A percentile compares a stretch with the other conserved stretches of the same genome.
phyloP scores from a whole-genome alignment of 2,113 vertebrate genomes.

The Bos taurus region ARS-UCD2.0 NC_037335.1:86975501-86976000 shows the following conservation, averaged over 20 bases:
- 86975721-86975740: neutral
- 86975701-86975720: neutral
- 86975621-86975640: accelerated
- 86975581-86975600: accelerated
- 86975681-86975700: neutral
- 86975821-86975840: too few species aligned
- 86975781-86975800: neutral
- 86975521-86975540: neutral
- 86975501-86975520: neutral
- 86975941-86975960: accelerated
- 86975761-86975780: neutral
- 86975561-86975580: too few species aligned
- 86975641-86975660: neutral
- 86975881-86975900: neutral
- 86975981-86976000: neutral
- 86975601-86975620: neutral
- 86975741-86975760: neutral
- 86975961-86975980: accelerated
- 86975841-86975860: too few species aligned
- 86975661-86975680: neutral
- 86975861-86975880: neutral
- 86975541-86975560: neutral
- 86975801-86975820: accelerated
- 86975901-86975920: accelerated
- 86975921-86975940: too few species aligned